Conservation (phyloP, 1,140 invertebrate species). For the Saxidomus purpurata region DNA sequence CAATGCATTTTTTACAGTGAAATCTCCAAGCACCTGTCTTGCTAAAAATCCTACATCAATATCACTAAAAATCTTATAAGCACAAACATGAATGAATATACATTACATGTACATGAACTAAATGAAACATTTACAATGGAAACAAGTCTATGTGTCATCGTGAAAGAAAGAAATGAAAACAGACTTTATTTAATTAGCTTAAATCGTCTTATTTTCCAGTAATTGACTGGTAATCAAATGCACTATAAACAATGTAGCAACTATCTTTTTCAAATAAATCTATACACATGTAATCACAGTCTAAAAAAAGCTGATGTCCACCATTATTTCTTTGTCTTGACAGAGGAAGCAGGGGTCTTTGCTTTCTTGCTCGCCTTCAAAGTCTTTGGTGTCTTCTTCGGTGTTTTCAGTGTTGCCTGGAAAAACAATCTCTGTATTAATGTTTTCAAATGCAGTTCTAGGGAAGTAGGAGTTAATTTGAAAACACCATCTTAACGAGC, state of each 20-base stretch:
- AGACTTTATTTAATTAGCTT: neutral
- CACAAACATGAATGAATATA: neutral
- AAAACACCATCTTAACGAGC: neutral
- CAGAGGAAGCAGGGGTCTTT: neutral
- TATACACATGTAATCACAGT: neutral
- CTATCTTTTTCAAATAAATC: neutral
- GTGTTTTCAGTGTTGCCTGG: constrained; percentile 53
- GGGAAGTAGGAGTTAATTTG: neutral
- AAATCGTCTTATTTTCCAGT: too few relatives aligned
- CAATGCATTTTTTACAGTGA: neutral
- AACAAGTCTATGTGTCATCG: neutral
- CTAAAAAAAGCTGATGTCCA: neutral
- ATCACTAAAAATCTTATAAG: neutral
- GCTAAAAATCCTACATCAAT: constrained; percentile 1
- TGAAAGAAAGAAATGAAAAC: neutral
- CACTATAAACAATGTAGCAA: neutral
- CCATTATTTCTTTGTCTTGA: neutral
- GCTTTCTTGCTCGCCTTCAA: constrained; percentile 14
- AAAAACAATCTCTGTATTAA: constrained; percentile 32
- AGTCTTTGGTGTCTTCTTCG: constrained; percentile 46
- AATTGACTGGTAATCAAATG: neutral
- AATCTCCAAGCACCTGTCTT: neutral
- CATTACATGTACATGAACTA: neutral
- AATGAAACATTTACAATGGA: neutral
- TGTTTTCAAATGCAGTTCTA: neutral